Conservation (phyloP, 2,797 vertebrate species). For the Rhinella marina region DNA sequence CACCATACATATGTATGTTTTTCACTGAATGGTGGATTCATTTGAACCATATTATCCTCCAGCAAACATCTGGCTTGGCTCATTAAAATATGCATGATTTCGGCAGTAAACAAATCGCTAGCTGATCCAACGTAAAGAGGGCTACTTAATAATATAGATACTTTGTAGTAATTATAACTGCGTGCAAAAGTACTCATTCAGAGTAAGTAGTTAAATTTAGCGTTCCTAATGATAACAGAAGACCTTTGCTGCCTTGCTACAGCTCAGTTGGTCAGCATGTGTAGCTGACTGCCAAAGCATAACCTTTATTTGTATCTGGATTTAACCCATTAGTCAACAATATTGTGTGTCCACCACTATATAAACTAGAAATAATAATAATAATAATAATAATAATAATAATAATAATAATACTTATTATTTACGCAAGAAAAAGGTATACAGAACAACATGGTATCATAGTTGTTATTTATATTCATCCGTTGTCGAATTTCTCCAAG, state of each 20-base stretch:
- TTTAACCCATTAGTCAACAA: not conserved
- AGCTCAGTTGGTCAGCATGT: constrained; percentile 18
- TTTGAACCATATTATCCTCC: constrained; percentile 54
- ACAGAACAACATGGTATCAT: too few relatives aligned
- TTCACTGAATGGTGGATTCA: constrained; percentile 50
- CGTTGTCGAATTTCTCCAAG: too few relatives aligned
- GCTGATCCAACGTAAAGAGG: constrained; percentile 46
- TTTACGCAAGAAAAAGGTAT: too few relatives aligned
- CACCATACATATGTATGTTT: constrained; percentile 56
- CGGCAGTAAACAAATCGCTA: constrained; percentile 54
- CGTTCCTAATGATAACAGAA: constrained; percentile 57
- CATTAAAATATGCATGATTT: constrained; percentile 62
- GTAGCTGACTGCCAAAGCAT: constrained; percentile 16
- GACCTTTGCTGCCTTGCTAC: constrained; percentile 47
- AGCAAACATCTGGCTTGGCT: constrained; percentile 60
- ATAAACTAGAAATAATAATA: too few relatives aligned
- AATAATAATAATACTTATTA: too few relatives aligned
- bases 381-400: too few relatives aligned
- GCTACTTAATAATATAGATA: constrained; percentile 60
- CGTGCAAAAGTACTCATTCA: constrained; percentile 40
- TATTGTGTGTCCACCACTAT: not conserved
- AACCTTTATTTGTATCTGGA: constrained; percentile 3
- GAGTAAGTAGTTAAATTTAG: constrained; percentile 47
- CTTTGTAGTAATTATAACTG: constrained; percentile 55
- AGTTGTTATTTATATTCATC: too few relatives aligned